These are phyloP conservation scores for Steromphala cineraria DNA, from an alignment of 2,888 invertebrate genomes.

Conservation along the genomic window DNA sequence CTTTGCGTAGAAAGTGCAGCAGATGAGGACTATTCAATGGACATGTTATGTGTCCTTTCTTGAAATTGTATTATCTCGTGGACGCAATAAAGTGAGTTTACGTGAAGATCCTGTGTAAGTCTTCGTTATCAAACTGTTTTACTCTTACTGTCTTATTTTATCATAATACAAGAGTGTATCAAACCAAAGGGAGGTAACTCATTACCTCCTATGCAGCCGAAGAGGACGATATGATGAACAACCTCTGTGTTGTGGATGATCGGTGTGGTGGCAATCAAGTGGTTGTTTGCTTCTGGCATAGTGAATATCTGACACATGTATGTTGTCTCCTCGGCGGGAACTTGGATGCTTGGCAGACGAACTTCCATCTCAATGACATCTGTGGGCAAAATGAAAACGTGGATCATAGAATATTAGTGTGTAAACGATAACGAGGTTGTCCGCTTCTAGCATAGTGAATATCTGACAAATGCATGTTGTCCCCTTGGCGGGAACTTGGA, in stretches of 20 bases:
- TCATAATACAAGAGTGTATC: neutral
- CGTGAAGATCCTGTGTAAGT: neutral
- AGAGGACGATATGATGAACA: slow-evolving; percentile 16
- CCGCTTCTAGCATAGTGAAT: neutral
- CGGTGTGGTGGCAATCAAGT: slow-evolving; percentile 12
- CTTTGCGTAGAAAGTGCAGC: too few relatives aligned
- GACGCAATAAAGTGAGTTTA: too few relatives aligned
- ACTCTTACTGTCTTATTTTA: neutral
- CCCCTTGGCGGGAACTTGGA: neutral
- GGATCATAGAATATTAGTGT: neutral
- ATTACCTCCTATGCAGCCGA: neutral
- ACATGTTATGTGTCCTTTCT: too few relatives aligned
- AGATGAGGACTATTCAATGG: too few relatives aligned
- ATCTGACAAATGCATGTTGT: slow-evolving; percentile 15
- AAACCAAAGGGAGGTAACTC: neutral
- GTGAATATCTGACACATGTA: slow-evolving; percentile 16
- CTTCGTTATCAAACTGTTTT: neutral
- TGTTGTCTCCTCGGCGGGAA: slow-evolving; percentile 3
- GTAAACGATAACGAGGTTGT: slow-evolving; percentile 10
- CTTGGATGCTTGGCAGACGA: neutral
- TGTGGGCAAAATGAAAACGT: neutral
- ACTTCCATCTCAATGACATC: neutral
- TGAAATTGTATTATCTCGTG: too few relatives aligned
- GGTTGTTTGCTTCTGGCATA: slow-evolving; percentile 8
- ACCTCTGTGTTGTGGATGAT: slow-evolving; percentile 9